Evolutionary conservation across 2,113 vertebrate genomes (phyloP), one percentile per base, ranked within the genome.

Genomic region (Axis porcinus): DNA sequence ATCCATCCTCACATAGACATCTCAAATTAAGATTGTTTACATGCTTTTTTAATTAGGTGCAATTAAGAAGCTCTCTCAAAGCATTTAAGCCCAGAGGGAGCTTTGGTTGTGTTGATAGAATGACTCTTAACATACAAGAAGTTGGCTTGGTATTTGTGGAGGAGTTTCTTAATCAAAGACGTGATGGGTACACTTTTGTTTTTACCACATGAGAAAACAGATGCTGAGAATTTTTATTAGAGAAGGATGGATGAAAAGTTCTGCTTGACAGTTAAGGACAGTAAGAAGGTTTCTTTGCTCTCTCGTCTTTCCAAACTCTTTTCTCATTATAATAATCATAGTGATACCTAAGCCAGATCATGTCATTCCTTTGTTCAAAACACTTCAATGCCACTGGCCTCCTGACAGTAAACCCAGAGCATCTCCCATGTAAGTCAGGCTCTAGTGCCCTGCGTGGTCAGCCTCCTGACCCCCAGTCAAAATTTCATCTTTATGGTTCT

Each of bases 11-110:
- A 97, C 78, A 94, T 86, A 96, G 86, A 93, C 97, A 97, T 98
- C 91, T 98, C 93, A 97, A 95, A 97, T 98, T 98, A 97, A 98
- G 93, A 94, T 84, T 98, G 98, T 98, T 98, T 98, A 97, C 97
- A 97, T 97, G 96, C 58, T 98, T 55, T 74, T 97, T 98, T 97
- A 98, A 98, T 98, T 98, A 97, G 86, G 74, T 93, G 93, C 95
- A 98, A 90, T 98, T 98, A 98, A 98, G 97, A 93, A 78, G 83
- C 62, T 83, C 94, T 98, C 85, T 95, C 57, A 95, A 98, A 97
- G 86, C 74, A 47, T 94, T 98, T 91, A 91, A 60, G 43, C 95
- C 95, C 93, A 70, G 92, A 97, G 97, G 95, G 97, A 97, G 30
- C 10, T 27, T n/a, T 91, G 74, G 23, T 33, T 93, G 70, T 27